Conservation (phyloP, 2,113 vertebrate species). For the Rousettus leschenaultii region DNA sequence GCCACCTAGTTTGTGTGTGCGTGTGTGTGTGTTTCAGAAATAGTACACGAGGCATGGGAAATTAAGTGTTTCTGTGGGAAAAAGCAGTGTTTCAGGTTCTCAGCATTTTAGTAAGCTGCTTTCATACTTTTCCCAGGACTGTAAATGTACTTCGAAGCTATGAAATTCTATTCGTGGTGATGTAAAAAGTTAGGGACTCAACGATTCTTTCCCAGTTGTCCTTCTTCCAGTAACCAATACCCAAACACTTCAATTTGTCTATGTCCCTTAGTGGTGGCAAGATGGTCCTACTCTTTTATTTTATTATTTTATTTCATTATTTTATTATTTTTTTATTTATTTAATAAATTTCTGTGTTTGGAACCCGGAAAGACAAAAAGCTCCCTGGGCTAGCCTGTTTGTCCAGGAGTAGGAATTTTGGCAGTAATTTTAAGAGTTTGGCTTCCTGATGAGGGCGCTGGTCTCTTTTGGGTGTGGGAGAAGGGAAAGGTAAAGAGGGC, state of each 20-base stretch:
- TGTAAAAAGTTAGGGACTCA: neutral
- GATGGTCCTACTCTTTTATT: neutral
- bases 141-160: conserved; percentile 4
- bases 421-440: conserved; percentile 20
- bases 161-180: conserved; percentile 21
- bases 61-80: conserved; percentile 39
- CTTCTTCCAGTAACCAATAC: neutral
- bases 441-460: conserved; percentile 28
- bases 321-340: too few relatives aligned
- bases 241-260: neutral
- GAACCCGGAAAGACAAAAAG: neutral
- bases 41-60: neutral
- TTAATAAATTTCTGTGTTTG: neutral
- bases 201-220: neutral
- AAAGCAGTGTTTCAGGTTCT: conserved; percentile 40
- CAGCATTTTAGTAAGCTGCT: conserved; percentile 7
- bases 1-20: neutral
- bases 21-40: neutral
- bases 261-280: neutral
- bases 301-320: too few relatives aligned
- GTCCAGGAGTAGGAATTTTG: neutral
- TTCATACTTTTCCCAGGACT: conserved; percentile 47
- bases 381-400: neutral
- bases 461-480: neutral
- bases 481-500: conserved; percentile 6